Evolutionary conservation across 2,888 invertebrate species (phyloP), one percentile per base, ranked within the genome.

Genomic region (Drosophila recens): DNA sequence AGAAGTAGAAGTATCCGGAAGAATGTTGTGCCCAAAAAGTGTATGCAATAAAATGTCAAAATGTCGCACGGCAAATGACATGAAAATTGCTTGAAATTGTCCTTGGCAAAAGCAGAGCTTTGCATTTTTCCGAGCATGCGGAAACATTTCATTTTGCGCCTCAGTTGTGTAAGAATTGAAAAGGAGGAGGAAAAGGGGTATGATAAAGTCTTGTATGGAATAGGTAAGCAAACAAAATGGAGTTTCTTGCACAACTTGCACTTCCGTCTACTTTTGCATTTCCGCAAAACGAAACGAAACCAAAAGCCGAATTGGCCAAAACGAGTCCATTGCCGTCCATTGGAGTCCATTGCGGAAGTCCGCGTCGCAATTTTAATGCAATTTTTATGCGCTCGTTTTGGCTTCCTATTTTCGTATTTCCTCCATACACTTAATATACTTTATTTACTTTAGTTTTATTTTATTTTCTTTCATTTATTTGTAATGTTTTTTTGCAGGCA

Each of bases 351-450:
- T 86, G 66, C 90, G 87, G 87, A 87, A 87, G 84, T 87, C 87
- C 87, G 90, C 77, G 80, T 74, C 67, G 85, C 90, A 79, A 78
- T 90, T 87, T 90, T 89, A 89, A 87, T 87, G 90, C 87, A 87
- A 89, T 90, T 90, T 87, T 87, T 87, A 89, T 89, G 85, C 89
- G 74, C 87, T 75, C 84, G 84, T 76, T 75, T 80, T 69, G 65
- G 75, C 72, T 85, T 87, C 78, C 86, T 62, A 82, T 84, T 82
- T 67, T 64, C 49, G 38, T 43, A 56, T 73, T 53, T 67, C 33
- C 45, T 42, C 33, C 70, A 45, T 40, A 27, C 30, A 46, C 42
- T 33, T 53, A 49, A 57, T 68, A 64, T 52, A 61, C 43, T 45
- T 49, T 57, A 58, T 61, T 57, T 52, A 17, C 45, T 62, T 65